Conservation (phyloP, 1,140 invertebrate genomes). For the Hypsibius dujardini region DNA sequence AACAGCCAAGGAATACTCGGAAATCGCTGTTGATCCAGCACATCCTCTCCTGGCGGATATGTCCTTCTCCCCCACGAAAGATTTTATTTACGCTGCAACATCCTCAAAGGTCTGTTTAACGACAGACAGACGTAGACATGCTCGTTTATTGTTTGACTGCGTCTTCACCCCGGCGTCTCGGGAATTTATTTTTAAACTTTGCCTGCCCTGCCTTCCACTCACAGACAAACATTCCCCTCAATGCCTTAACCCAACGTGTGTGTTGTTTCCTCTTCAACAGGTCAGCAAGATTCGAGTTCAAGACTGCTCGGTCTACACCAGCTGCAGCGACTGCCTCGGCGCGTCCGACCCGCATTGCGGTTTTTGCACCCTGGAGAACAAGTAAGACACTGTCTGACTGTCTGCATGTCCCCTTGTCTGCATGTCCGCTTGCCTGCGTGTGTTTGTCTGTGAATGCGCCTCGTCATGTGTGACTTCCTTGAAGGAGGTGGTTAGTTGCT, state of each 20-base stretch:
- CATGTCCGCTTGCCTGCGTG: too few species aligned
- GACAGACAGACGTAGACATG: neutral
- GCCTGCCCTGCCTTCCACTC: too few species aligned
- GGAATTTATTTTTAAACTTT: too few species aligned
- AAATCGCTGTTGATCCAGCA: conserved; percentile 59
- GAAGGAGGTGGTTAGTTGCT: too few species aligned
- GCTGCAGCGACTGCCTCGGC: conserved; percentile 72
- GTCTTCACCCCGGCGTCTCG: too few species aligned
- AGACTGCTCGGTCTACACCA: conserved; percentile 77
- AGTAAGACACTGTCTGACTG: conserved; percentile 41
- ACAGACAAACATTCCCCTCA: too few species aligned
- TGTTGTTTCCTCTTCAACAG: conserved; percentile 31
- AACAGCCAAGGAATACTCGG: conserved; percentile 69
- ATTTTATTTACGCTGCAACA: conserved; percentile 54
- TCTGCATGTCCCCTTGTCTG: too few species aligned
- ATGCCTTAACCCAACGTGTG: neutral
- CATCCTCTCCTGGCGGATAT: conserved; percentile 68
- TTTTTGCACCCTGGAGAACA: conserved; percentile 93
- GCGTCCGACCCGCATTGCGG: conserved; percentile 91
- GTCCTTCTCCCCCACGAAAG: conserved; percentile 63
- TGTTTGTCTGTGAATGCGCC: too few species aligned
- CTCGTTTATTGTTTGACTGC: neutral
- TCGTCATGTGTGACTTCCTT: too few species aligned
- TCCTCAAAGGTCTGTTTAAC: conserved; percentile 40
- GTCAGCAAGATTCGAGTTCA: conserved; percentile 83